Evolutionary conservation across 2,113 vertebrate genomes (phyloP), one percentile per base, ranked within the genome.

Genomic region (Leucosticte australis): DNA sequence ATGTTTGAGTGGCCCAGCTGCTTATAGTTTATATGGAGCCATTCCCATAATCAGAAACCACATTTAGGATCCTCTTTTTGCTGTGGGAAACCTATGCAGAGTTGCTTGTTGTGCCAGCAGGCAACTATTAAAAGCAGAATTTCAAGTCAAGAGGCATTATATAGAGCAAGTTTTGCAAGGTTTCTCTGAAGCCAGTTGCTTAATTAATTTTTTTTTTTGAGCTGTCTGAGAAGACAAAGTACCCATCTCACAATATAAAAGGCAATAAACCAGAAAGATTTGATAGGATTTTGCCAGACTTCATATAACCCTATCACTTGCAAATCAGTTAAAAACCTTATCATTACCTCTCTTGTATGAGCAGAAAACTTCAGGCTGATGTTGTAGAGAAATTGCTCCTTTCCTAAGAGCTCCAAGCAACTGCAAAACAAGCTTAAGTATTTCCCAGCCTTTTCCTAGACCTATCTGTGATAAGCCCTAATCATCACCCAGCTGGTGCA

Each of bases 401-500:
- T 91, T 90, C 59, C 67, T 21, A 70, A 79, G 47, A 49, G 41
- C 33, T 42, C 37, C 33, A 31, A 33, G 8, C 1, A 52, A 6
- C 63, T 81, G 33, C 77, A 79, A 76, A 94, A 64, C 41, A 67
- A 89, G 76, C 52, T 95, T 90, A 96, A 91, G 55, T 91, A 91
- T 92, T 92, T 87, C 53, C 76, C 65, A 65, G 82, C 83, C 55
- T 52, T 79, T 95, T 89, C 88, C 79, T 95, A 83, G 78, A 63
- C 79, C 79, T 76, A 55, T 89, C 85, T 31, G 64, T 79, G 86
- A 93, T 76, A 81, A 95, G 73, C 46, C 52, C 78, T 57, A 83
- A 92, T 92, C 67, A 92, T 57, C 49, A 74, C 55, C 42, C 96
- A 96, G 65, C 78, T 96, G 96, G 20, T 92, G 89, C 35, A 53